Conservation (phyloP, 2,888 invertebrate genomes). For the Eutolmus rufibarbis region DNA sequence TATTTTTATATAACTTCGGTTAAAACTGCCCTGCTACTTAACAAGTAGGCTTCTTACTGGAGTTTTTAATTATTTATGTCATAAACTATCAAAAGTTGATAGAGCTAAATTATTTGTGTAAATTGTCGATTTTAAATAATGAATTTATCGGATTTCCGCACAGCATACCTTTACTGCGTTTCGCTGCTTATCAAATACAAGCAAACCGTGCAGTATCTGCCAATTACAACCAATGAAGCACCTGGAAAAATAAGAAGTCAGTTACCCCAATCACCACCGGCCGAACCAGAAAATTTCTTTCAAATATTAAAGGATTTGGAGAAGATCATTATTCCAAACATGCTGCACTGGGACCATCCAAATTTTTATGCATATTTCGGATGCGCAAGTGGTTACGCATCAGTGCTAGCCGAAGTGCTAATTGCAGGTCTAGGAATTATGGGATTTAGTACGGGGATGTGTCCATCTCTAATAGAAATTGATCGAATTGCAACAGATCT, state of each 20-base stretch:
- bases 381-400: conserved; percentile 78
- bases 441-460: conserved; percentile 85
- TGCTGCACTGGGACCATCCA: conserved; percentile 87
- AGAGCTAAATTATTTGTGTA: not conserved
- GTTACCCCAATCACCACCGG: conserved; percentile 79
- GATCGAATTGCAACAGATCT: conserved; percentile 87
- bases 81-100: not conserved
- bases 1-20: no score
- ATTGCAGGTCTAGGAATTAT: conserved; percentile 79
- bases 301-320: conserved; percentile 84
- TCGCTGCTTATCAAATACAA: conserved; percentile 63
- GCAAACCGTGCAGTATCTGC: not conserved
- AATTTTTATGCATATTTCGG: conserved; percentile 88
- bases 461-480: conserved; percentile 84
- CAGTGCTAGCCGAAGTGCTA: conserved; percentile 78
- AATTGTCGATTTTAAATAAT: not conserved
- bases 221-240: conserved; percentile 71
- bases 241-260: conserved; percentile 83
- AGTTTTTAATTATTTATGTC: not conserved
- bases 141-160: not conserved
- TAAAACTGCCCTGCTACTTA: no score
- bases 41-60: no score
- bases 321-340: conserved; percentile 83
- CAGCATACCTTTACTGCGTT: not conserved
- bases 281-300: conserved; percentile 79